Base-by-base conservation (phyloP, 2,888 invertebrate species). In the Eupithecia subfuscata region DNA sequence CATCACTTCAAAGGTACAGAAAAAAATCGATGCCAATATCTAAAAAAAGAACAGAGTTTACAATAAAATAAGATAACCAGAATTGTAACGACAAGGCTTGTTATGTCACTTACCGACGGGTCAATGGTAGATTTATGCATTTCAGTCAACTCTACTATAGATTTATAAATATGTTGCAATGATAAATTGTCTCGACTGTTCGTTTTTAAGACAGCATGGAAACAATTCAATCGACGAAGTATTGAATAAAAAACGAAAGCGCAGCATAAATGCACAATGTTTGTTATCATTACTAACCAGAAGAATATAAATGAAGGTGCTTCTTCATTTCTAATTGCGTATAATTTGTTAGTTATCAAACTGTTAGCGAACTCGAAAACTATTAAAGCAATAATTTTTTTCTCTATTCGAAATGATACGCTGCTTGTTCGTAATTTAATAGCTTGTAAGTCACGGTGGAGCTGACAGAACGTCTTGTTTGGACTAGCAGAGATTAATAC, bases 111-210 rank as follows among this genome's bases (percentile, higher is more conserved):
- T 67, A 67, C 65, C 65, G 40, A 12, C 0, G 65, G 65, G 11
- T 37, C 65, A 40, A 67, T n/a, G 30, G 40, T n/a, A n/a, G 65
- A 67, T 67, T 67, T 67, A 12, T 67, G 65, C 22, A 67, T 5
- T 4, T 37, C 65, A 5, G 37, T 40, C 40, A 67, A 67, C n/a
- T 67, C 65, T 6, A 22, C 65, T 11, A 67, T 37, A n/a, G 18
- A 12, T n/a, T 67, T 37, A n/a, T 67, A 67, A 11, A 67, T 67
- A 40, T 67, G 11, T 37, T 18, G 65, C 18, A 67, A 11, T 37
- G 37, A 37, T 40, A 12, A 67, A 67, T 12, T 37, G 18, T 67
- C 65, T 11, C 6, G 65, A 22, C 5, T n/a, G 11, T 37, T n/a
- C 11, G 30, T 40, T 18, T n/a, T 37, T 37, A 67, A 37, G 18